Percentiles rank a stretch among this genome's conserved stretches.
These are phyloP conservation scores for Fratercula arctica DNA, from an alignment of 2,797 vertebrate species.

Conservation along the genomic window DNA sequence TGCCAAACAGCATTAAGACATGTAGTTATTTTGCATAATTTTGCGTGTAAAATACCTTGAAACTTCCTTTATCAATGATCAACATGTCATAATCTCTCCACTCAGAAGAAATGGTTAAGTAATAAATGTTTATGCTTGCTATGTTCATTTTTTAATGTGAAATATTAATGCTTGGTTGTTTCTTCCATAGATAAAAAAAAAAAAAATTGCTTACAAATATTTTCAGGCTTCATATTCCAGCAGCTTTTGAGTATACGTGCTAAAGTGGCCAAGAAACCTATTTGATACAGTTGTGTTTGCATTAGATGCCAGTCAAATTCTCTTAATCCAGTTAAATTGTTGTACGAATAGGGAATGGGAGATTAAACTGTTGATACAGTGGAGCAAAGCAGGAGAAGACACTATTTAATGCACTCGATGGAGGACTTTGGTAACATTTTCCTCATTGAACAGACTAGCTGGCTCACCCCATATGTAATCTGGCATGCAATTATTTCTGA, in stretches of 20 bases:
- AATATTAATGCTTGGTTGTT: neutral
- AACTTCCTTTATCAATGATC: neutral
- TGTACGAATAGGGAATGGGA: neutral
- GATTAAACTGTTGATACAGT: conserved; percentile 29
- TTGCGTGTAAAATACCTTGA: neutral
- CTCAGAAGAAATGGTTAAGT: neutral
- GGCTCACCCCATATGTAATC: neutral
- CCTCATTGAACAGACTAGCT: neutral
- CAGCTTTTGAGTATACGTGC: neutral
- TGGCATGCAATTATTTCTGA: neutral
- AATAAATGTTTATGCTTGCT: neutral
- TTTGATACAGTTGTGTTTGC: neutral
- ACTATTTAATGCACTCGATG: neutral
- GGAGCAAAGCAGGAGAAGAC: neutral
- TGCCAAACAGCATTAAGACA: neutral
- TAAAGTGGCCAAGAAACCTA: neutral
- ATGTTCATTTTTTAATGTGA: neutral
- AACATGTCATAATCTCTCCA: neutral
- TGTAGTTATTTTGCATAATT: neutral
- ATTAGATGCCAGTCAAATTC: neutral
- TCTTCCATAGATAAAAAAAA: neutral
- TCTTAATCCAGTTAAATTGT: neutral
- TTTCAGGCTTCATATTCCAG: neutral
- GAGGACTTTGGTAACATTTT: neutral
- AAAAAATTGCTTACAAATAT: neutral